Percentiles rank a stretch among this genome's conserved stretches.
Evolutionary conservation across 2,888 invertebrate species (phyloP).

Genomic region (Lysandra bellargus): DNA sequence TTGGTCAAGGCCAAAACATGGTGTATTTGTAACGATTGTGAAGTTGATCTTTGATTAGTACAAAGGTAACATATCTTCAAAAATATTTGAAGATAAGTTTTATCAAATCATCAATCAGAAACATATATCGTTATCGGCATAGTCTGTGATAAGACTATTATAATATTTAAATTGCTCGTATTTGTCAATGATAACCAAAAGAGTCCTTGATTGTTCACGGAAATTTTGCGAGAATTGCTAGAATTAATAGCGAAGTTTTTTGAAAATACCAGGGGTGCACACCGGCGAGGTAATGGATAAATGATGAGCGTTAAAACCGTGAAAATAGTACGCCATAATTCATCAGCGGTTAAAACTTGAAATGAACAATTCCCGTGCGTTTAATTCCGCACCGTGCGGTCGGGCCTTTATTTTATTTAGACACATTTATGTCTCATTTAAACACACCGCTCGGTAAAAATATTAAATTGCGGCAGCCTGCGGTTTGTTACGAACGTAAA

Average conservation of each 20-base stretch:
- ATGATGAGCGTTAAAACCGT: conserved; percentile 1
- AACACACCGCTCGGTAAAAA: conserved; percentile 15
- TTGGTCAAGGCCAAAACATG: too few relatives aligned
- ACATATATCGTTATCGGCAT: neutral
- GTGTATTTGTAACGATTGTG: neutral
- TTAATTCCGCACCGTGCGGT: conserved; percentile 40
- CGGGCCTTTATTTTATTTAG: conserved; percentile 28
- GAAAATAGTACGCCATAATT: conserved; percentile 33
- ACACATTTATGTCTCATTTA: conserved; percentile 25
- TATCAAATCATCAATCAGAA: too few relatives aligned
- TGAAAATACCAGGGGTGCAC: neutral
- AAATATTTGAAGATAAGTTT: too few relatives aligned
- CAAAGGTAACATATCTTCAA: too few relatives aligned
- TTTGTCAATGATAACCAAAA: neutral
- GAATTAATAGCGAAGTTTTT: neutral
- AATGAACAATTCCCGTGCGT: conserved; percentile 38
- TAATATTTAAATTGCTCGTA: neutral
- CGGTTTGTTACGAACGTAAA: conserved; percentile 37
- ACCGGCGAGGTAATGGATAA: conserved; percentile 1
- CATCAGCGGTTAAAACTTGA: conserved; percentile 40
- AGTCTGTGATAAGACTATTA: neutral
- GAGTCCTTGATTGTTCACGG: neutral
- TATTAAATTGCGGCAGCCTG: conserved; percentile 37
- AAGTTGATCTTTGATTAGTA: too few relatives aligned
- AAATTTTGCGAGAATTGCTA: neutral